These are phyloP conservation scores for Zootermopsis nevadensis DNA, from an alignment of 2,888 invertebrate species.

Conservation along the genomic window DNA sequence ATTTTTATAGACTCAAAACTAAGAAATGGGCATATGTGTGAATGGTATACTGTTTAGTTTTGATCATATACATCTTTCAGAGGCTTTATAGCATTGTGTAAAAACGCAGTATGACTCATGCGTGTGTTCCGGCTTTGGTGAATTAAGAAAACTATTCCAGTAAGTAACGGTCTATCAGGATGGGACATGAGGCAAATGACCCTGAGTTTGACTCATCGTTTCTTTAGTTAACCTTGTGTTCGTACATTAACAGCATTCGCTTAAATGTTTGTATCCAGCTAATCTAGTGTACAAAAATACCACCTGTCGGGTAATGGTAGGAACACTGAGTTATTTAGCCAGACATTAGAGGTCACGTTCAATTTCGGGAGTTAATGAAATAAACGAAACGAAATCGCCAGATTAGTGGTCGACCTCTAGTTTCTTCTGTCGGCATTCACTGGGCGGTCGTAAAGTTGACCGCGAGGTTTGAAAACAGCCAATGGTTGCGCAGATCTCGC, in stretches of 20 bases:
- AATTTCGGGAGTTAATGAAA: background rate
- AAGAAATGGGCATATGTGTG: no score
- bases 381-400: background rate
- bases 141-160: no score
- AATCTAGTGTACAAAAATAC: background rate
- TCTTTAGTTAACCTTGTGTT: no score
- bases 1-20: no score
- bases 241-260: no score
- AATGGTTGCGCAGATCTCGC: background rate
- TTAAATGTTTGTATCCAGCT: no score
- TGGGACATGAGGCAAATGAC: background rate
- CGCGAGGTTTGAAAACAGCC: conserved; percentile 22
- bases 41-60: no score
- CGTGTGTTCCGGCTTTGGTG: no score
- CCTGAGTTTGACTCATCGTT: background rate
- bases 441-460: background rate
- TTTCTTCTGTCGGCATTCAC: background rate
- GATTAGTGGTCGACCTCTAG: conserved; percentile 3
- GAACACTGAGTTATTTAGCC: background rate
- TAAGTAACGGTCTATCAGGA: no score
- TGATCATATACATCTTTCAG: no score
- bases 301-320: background rate
- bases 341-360: background rate
- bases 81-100: no score
- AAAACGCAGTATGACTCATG: no score